phyloP scores from a whole-genome alignment of 2,888 invertebrate genomes.

The Lucinisca nassula region DNA sequence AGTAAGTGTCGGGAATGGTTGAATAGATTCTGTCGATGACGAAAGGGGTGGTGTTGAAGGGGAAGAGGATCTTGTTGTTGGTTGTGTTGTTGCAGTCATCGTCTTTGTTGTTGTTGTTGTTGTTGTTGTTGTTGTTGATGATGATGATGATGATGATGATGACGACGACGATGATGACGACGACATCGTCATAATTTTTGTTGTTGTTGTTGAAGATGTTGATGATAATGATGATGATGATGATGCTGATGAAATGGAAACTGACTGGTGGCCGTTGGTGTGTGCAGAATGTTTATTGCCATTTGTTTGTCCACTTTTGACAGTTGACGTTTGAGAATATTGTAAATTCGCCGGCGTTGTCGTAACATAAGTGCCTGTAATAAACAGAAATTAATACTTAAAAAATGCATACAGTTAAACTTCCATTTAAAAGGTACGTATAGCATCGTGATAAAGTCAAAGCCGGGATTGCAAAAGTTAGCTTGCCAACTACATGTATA shows the following conservation, averaged over 20 bases:
- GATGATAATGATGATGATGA: neutral
- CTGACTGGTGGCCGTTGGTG: no score
- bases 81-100: neutral
- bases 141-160: neutral
- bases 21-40: neutral
- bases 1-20: neutral
- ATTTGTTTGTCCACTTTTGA: no score
- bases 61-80: neutral
- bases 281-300: no score
- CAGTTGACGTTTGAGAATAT: no score
- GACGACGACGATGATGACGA: neutral
- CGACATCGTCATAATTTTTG: neutral
- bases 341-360: no score
- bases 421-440: no score
- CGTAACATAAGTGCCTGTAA: no score
- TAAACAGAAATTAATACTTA: no score
- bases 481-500: no score
- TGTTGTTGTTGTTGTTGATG: neutral
- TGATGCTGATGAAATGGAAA: neutral
- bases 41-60: neutral
- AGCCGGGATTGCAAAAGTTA: no score
- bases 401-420: no score
- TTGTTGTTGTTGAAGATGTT: neutral
- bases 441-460: no score
- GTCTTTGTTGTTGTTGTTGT: constrained; percentile 25